A percentile compares a stretch with the other conserved stretches of the same genome.
These are phyloP conservation scores for Macrotus californicus DNA, from an alignment of 2,113 vertebrate species.

Conservation along the genomic window DNA sequence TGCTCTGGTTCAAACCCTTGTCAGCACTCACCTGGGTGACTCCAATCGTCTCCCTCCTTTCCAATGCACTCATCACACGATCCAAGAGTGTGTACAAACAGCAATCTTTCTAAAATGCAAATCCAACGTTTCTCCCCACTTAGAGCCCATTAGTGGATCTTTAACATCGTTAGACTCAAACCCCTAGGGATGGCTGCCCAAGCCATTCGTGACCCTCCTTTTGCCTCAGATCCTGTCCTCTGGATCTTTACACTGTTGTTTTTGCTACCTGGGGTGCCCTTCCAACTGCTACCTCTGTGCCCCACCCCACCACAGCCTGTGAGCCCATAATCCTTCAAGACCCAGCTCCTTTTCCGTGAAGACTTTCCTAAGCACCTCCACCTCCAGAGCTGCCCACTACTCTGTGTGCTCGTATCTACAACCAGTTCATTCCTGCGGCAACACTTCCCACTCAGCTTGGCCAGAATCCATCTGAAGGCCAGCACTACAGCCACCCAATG, in stretches of 20 bases:
- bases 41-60: neutral
- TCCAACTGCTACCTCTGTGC: neutral
- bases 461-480: neutral
- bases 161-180: neutral
- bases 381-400: neutral
- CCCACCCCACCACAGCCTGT: fast-evolving
- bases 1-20: neutral
- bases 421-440: neutral
- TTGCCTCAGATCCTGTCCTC: neutral
- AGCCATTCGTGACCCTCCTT: neutral
- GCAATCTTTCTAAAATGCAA: constrained; percentile 12
- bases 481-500: neutral
- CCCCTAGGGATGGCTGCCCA: neutral
- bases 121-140: neutral
- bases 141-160: neutral
- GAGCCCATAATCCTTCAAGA: neutral
- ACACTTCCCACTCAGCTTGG: neutral
- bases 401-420: neutral
- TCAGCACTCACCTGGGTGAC: neutral
- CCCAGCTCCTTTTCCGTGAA: neutral
- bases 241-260: neutral
- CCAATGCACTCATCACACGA: neutral
- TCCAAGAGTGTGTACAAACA: neutral
- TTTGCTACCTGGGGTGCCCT: neutral
- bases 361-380: neutral